These are phyloP conservation scores for Columba guinea DNA, from an alignment of 2,797 vertebrate genomes.

Conservation along the genomic window DNA sequence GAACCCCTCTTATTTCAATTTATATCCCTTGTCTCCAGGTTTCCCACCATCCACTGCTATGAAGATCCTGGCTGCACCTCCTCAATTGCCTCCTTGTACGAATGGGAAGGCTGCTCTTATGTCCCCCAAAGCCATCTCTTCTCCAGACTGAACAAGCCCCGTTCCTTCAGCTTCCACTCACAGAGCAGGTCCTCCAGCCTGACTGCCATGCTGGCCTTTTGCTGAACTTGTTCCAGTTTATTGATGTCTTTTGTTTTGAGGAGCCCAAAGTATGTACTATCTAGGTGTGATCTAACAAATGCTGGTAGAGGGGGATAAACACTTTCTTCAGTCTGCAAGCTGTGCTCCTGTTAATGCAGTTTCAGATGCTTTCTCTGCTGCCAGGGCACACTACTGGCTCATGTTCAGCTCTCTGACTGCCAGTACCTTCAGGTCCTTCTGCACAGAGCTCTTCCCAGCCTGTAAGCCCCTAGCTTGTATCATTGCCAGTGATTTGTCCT, in stretches of 20 bases:
- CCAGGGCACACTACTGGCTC: neutral
- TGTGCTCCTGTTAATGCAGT: neutral
- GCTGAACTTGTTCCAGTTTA: neutral
- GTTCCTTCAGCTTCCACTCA: neutral
- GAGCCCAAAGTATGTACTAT: neutral
- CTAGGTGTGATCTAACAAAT: neutral
- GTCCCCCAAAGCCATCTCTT: neutral
- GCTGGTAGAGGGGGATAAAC: neutral
- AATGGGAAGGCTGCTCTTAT: neutral
- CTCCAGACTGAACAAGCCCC: neutral
- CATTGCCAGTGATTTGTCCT: neutral
- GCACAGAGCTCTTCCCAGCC: neutral
- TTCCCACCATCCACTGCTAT: neutral
- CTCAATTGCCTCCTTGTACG: neutral
- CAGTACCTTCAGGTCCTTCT: neutral
- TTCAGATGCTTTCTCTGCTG: neutral
- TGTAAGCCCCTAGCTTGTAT: neutral
- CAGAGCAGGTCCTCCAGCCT: neutral
- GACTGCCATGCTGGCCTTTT: neutral
- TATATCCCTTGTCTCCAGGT: neutral
- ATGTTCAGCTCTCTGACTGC: neutral
- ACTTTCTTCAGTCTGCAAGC: neutral
- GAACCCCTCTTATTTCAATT: neutral
- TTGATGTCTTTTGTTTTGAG: neutral
- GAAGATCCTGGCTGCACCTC: neutral